Evolutionary conservation across 2,888 invertebrate genomes (phyloP).

Genomic region (Furcula furcula): DNA sequence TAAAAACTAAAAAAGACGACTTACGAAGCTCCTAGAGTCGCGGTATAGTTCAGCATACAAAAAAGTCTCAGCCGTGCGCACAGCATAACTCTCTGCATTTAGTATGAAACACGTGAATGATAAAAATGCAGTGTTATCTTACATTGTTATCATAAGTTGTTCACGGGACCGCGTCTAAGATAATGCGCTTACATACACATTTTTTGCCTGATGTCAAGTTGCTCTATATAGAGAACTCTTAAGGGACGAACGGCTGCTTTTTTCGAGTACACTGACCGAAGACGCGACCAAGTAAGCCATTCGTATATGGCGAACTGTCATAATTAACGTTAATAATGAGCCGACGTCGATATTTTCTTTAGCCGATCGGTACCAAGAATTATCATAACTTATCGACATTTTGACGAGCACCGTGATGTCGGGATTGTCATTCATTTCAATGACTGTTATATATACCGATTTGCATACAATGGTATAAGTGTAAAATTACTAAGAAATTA

Average conservation of each 20-base stretch:
- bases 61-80: conserved; percentile 7
- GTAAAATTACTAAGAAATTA: too few species aligned
- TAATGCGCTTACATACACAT: conserved; percentile 49
- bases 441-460: conserved; percentile 33
- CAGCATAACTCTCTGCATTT: conserved; percentile 9
- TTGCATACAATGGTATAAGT: conserved; percentile 45
- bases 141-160: conserved; percentile 42
- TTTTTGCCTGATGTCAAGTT: conserved; percentile 59
- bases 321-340: conserved; percentile 79
- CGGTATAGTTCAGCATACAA: conserved; percentile 8
- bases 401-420: conserved; percentile 44
- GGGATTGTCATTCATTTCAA: conserved; percentile 48
- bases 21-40: conserved; percentile 10
- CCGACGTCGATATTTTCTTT: conserved; percentile 63
- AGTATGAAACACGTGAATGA: conserved; percentile 13
- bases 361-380: conserved; percentile 58
- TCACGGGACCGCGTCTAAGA: conserved; percentile 42
- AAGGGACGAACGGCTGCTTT: conserved; percentile 54
- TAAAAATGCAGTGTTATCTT: conserved; percentile 28
- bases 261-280: conserved; percentile 50
- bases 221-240: conserved; percentile 57
- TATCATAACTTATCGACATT: conserved; percentile 72
- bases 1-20: conserved; percentile 36
- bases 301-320: conserved; percentile 78
- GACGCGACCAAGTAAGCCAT: conserved; percentile 60